Percentiles rank a stretch among this genome's conserved stretches.
Evolutionary conservation across 1,140 invertebrate genomes (phyloP).

Genomic region (Drosophila ogumai): DNA sequence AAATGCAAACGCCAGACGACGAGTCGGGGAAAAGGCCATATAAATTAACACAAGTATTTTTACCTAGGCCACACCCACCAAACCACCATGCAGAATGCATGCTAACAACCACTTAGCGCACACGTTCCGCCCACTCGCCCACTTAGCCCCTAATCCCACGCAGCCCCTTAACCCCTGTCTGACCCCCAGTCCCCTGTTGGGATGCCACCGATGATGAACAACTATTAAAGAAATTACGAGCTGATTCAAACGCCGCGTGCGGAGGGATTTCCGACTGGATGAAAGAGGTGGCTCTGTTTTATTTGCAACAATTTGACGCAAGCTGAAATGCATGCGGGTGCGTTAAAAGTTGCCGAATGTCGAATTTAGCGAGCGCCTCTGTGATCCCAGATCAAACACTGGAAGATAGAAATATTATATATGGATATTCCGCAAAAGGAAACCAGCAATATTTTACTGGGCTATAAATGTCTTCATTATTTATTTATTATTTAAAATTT

Average conservation of each 20-base stretch:
- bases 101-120: constrained; percentile 77
- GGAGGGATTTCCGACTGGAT: not conserved
- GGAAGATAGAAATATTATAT: not conserved
- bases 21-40: constrained; percentile 46
- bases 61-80: constrained; percentile 57
- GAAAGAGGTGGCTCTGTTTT: constrained; percentile 42
- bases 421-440: not conserved
- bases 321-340: constrained; percentile 74
- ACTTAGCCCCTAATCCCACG: not conserved
- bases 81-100: constrained; percentile 65
- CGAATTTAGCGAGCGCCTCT: constrained; percentile 40
- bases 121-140: constrained; percentile 31
- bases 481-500: too few relatives aligned
- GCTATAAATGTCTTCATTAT: too few relatives aligned
- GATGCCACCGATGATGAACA: constrained; percentile 56
- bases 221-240: constrained; percentile 81
- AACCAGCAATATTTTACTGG: too few relatives aligned
- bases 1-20: constrained; percentile 41
- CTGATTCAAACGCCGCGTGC: constrained; percentile 50
- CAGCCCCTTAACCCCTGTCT: not conserved
- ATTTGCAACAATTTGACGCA: constrained; percentile 81
- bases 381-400: constrained; percentile 29
- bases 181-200: not conserved
- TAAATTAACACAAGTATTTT: constrained; percentile 79
- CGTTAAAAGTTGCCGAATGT: constrained; percentile 77